Evolutionary conservation across 2,797 vertebrate species (phyloP).

Genomic region (Sitta carolinensis): DNA sequence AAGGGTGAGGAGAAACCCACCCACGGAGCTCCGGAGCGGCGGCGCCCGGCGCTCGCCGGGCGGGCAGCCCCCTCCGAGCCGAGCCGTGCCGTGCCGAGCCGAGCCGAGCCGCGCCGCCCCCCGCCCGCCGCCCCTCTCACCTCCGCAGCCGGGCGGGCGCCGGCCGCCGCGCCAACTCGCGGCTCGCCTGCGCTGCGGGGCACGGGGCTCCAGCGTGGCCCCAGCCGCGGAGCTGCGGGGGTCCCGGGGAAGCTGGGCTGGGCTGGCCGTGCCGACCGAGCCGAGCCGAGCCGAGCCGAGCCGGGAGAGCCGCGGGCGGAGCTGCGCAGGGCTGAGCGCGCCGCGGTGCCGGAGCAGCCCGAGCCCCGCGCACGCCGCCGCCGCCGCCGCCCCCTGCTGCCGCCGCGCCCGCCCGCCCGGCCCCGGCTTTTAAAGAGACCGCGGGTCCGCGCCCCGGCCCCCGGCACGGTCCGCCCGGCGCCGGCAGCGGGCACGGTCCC

Average conservation of each 20-base stretch:
- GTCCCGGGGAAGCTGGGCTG: not conserved
- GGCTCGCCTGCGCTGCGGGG: constrained; percentile 66
- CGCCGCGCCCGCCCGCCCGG: constrained; percentile 61
- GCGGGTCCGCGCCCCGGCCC: constrained; percentile 44
- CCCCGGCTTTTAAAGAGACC: constrained; percentile 90
- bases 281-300: not conserved
- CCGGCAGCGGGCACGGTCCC: not conserved
- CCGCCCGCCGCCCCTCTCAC: constrained; percentile 35
- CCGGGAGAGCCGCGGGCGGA: constrained; percentile 58
- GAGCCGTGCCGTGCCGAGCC: not conserved
- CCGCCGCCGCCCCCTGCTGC: constrained; percentile 84
- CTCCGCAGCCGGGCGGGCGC: constrained; percentile 38
- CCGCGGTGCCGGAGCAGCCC: constrained; percentile 84
- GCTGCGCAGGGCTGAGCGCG: constrained; percentile 65
- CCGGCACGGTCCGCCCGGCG: not conserved
- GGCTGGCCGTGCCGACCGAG: not conserved
- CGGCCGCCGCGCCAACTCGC: constrained; percentile 50
- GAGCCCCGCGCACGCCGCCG: constrained; percentile 81
- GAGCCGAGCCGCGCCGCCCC: not conserved
- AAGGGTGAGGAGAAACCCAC: not conserved
- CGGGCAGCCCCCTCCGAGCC: not conserved
- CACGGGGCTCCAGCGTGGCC: constrained; percentile 64
- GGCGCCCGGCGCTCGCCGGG: not conserved
- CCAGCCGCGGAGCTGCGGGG: constrained; percentile 38
- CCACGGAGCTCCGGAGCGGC: not conserved